A percentile compares a stretch with the other conserved stretches of the same genome.
Conservation (phyloP, 2,113 vertebrate genomes). For the Antigone vipio region DNA sequence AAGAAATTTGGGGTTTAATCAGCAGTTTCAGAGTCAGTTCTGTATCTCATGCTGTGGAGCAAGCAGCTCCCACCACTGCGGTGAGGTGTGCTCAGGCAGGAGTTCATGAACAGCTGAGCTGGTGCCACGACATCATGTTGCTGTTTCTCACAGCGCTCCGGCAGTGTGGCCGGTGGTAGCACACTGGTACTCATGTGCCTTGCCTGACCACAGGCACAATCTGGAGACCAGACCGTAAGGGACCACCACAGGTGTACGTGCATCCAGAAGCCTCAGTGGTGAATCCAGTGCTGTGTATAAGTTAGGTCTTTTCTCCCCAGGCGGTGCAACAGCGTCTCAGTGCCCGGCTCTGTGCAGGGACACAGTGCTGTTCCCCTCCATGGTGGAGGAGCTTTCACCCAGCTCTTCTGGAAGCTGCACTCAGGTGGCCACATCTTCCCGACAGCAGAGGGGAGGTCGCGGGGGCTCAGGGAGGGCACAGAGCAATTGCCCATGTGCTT, state of each 20-base stretch:
- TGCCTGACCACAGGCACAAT: neutral
- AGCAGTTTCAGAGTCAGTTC: neutral
- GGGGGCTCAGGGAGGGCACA: neutral
- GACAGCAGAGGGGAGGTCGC: rapidly evolving
- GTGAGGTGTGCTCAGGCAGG: neutral
- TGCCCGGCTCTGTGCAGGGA: rapidly evolving
- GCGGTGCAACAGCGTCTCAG: rapidly evolving
- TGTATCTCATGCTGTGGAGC: neutral
- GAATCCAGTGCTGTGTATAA: neutral
- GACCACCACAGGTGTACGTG: neutral
- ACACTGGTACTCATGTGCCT: neutral
- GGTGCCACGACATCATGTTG: rapidly evolving
- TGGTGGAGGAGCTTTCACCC: neutral
- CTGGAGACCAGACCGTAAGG: neutral
- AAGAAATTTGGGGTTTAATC: neutral
- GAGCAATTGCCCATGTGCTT: neutral
- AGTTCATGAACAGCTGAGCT: neutral
- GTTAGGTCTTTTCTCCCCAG: neutral
- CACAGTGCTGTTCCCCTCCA: neutral
- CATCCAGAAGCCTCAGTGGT: neutral
- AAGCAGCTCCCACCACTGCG: neutral
- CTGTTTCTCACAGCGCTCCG: neutral
- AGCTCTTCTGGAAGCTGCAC: neutral
- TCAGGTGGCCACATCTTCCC: neutral
- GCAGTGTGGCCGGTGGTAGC: rapidly evolving